Base-by-base conservation (phyloP, 2,797 vertebrate species). In the Echeneis naucrates region DNA sequence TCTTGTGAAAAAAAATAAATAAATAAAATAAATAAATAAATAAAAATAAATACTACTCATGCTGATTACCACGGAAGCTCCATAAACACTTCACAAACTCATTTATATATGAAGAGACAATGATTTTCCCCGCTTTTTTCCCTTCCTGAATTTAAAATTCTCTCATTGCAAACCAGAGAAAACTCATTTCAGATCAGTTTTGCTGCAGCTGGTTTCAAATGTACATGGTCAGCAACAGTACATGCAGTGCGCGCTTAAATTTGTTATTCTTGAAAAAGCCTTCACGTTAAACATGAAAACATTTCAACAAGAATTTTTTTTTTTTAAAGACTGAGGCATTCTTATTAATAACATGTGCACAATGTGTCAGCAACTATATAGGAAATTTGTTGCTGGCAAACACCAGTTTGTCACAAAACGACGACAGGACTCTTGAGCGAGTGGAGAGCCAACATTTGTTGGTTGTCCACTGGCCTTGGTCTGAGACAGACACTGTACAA, bases 181-280 rank as follows among this genome's bases (percentile, higher is more conserved):
- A 57, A 7, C 1, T 26, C 73, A 42, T 45, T 55, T 13, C 4
- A 12, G 50, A 88, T 93, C 87, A 89, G 91, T 94, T 95, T 95
- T 96, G 95, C 96, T 94, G 95, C 96, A 97, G 93, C 94, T 91
- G 94, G 94, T 90, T 94, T 93, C 68, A 87, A 77, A 85, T 83
- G 78, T 74, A 92, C 86, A 92, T 82, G 69, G 84, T 88, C 81
- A 92, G 88, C 84, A 88, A 87, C 83, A 90, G 84, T 72, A 82
- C 93, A 93, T 93, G 91, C 93, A 93, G 69, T 84, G 38, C 90
- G 92, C 91, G 92, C 89, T 87, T 82, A 65, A 58, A 85, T 81
- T 81, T 85, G 81, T 85, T 63, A 87, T 87, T 90, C 80, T 90
- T 87, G 66, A 42, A 85, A 89, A 90, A 87, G 83, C 83, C 78